Base-by-base conservation (phyloP, 2,888 invertebrate genomes). In the Neria commutata region DNA sequence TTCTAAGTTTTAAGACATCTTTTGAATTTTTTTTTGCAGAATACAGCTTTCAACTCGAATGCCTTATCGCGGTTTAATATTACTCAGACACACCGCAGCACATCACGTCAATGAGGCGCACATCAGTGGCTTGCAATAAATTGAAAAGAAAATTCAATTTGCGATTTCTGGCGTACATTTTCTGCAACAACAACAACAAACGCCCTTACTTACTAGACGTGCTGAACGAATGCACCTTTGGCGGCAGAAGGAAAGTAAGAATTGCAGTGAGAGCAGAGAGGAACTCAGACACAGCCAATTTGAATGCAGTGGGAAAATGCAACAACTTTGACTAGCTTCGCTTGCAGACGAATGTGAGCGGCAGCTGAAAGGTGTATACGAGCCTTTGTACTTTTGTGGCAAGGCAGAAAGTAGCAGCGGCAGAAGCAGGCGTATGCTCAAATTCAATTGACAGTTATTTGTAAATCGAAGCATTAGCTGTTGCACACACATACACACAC, bases 381-480 rank as follows among this genome's bases (percentile, higher is more conserved):
- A 37, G 4, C 6, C n/a, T 37, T 37, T n/a, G 6, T 29, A 8
- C 11, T 29, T 29, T 29, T 6, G 29, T 29, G 29, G 6, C 6
- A 8, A 11, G 6, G 29, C 16, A n/a, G 4, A n/a, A 37, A 37
- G 4, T 37, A 6, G n/a, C 37, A 37, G n/a, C 37, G n/a, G 11
- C 6, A 37, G 37, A 21, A 37, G 37, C 8, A n/a, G n/a, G 37
- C n/a, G 37, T n/a, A 37, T n/a, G n/a, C 37, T 14, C 21, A 59
- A 66, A 64, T 56, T 68, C 66, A 73, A 70, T 74, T 75, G 73
- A 75, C 76, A 70, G 67, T 75, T 75, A 75, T 75, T 74, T 73
- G 67, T 68, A 68, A 68, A 74, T 70, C 70, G 70, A 71, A 51
- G 40, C 40, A 52, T 70, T 73, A 68, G 63, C 67, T 68, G 72